phyloP scores from a whole-genome alignment of 1,140 invertebrate species.

The Himalopsyche phryganea region DNA sequence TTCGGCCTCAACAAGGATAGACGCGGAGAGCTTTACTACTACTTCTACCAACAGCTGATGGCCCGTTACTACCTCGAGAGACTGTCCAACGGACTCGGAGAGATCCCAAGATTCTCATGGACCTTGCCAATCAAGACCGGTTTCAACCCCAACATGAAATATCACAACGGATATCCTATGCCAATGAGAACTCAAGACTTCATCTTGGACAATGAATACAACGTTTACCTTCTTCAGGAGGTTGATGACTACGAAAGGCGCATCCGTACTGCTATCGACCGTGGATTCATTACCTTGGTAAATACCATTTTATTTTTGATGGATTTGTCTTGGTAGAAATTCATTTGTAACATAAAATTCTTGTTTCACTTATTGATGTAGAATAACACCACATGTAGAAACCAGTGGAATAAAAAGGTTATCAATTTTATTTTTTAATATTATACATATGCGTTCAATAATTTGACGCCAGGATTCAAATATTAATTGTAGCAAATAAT shows the following conservation, averaged over 20 bases:
- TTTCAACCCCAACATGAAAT: constrained; percentile 56
- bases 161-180: constrained; percentile 56
- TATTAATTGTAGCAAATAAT: too few species aligned
- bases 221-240: constrained; percentile 44
- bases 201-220: constrained; percentile 44
- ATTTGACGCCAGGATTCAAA: constrained; percentile 40
- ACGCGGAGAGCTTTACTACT: constrained; percentile 61
- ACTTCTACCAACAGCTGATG: constrained; percentile 59
- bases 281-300: constrained; percentile 45
- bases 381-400: too few species aligned
- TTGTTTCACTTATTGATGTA: constrained; percentile 54
- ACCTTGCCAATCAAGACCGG: constrained; percentile 53
- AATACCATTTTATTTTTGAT: constrained; percentile 12
- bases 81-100: constrained; percentile 57
- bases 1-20: constrained; percentile 56
- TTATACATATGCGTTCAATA: constrained; percentile 52
- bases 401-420: too few species aligned
- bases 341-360: background rate
- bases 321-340: constrained; percentile 22
- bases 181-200: constrained; percentile 53
- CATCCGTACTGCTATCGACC: constrained; percentile 55
- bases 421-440: constrained; percentile 40
- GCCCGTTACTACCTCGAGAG: constrained; percentile 65
- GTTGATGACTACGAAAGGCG: constrained; percentile 53
- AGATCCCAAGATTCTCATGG: constrained; percentile 56